A percentile compares a stretch with the other conserved stretches of the same genome.
These are phyloP conservation scores for Macrobrachium nipponense DNA, from an alignment of 1,140 invertebrate species.

Conservation along the genomic window DNA sequence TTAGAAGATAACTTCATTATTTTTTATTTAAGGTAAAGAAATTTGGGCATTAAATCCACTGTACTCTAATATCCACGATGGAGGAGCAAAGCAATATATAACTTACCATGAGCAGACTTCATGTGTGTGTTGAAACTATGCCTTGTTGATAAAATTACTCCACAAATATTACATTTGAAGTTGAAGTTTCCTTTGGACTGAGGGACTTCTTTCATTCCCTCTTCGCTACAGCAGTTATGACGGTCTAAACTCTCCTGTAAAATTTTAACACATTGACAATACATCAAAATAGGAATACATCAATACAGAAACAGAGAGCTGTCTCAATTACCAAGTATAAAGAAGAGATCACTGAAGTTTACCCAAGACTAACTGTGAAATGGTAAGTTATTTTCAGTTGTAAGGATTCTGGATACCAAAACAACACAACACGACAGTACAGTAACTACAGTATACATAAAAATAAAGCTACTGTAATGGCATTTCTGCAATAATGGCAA, in stretches of 20 bases:
- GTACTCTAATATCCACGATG: neutral
- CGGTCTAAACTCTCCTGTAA: constrained; percentile 49
- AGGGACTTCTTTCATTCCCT: constrained; percentile 14
- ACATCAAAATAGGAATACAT: too few relatives aligned
- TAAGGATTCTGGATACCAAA: too few relatives aligned
- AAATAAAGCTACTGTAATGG: neutral
- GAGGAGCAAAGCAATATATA: neutral
- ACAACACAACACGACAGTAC: neutral
- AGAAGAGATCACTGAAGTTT: too few relatives aligned
- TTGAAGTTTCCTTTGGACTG: constrained; percentile 1
- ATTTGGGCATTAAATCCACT: too few relatives aligned
- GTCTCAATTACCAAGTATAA: too few relatives aligned
- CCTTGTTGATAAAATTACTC: constrained; percentile 20
- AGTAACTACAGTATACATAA: too few relatives aligned
- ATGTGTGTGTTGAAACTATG: constrained; percentile 48
- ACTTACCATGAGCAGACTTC: constrained; percentile 42
- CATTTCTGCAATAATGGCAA: neutral
- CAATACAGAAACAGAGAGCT: too few relatives aligned
- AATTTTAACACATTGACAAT: too few relatives aligned
- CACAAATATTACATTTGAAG: constrained; percentile 28
- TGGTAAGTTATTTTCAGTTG: too few relatives aligned
- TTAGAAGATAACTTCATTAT: too few relatives aligned
- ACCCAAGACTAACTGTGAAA: too few relatives aligned
- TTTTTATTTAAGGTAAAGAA: too few relatives aligned
- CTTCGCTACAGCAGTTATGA: constrained; percentile 30